Percentiles rank a stretch among this genome's conserved stretches.
These are phyloP conservation scores for Amphipyra berbera DNA, from an alignment of 2,888 invertebrate genomes.

Conservation along the genomic window DNA sequence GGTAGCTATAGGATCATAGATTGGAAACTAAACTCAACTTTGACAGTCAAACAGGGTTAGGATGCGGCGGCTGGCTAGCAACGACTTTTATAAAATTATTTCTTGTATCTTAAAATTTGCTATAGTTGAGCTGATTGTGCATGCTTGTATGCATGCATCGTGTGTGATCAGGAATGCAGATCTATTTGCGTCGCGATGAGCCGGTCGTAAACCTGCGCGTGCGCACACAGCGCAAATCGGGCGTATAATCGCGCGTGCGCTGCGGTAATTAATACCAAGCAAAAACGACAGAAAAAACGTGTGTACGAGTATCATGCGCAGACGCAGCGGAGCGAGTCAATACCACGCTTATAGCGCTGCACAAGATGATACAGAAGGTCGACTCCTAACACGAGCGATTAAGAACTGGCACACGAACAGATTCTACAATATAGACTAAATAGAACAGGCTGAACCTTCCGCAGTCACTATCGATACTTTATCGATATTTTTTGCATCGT, in stretches of 20 bases:
- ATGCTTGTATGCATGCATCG: slow-evolving; percentile 13
- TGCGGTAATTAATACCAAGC: slow-evolving; percentile 51
- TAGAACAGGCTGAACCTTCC: no score
- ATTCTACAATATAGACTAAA: no score
- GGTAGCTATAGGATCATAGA: background rate
- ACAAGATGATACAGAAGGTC: slow-evolving; percentile 28
- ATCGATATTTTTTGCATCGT: no score
- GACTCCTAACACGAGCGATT: background rate
- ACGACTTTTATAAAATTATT: no score
- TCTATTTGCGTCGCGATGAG: slow-evolving; percentile 43
- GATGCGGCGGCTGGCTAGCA: no score
- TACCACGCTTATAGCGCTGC: background rate
- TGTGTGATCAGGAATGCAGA: slow-evolving; percentile 48
- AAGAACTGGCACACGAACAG: background rate
- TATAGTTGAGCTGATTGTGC: background rate
- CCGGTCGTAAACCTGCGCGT: slow-evolving; percentile 16
- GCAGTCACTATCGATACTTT: no score
- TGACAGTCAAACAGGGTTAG: background rate
- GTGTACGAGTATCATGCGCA: slow-evolving; percentile 37
- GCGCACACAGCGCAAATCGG: slow-evolving; percentile 39
- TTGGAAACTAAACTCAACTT: background rate
- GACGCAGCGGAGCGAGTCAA: slow-evolving; percentile 21
- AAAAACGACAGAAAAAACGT: slow-evolving; percentile 47
- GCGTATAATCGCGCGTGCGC: slow-evolving; percentile 54
- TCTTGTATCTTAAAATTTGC: no score